These are phyloP conservation scores for Heloderma charlesbogerti DNA, from an alignment of 2,113 vertebrate genomes.

Conservation along the genomic window DNA sequence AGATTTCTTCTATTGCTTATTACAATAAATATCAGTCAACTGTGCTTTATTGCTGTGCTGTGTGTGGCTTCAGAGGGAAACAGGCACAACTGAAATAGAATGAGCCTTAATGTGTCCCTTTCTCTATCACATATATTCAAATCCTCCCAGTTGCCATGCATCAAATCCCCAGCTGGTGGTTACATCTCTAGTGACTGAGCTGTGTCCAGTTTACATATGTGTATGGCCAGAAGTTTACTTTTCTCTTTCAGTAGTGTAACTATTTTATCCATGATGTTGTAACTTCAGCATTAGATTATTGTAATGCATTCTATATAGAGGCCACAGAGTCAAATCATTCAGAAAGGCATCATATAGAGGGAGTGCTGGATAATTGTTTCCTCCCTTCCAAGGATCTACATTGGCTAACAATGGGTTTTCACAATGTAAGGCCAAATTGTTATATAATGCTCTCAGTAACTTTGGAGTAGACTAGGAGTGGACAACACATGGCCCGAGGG, in stretches of 20 bases:
- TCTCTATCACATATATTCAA: conserved; percentile 64
- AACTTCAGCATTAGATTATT: conserved; percentile 40
- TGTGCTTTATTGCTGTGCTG: conserved; percentile 63
- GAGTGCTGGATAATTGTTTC: not conserved
- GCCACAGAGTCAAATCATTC: not conserved
- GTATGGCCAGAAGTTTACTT: conserved; percentile 61
- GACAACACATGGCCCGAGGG: too few species aligned
- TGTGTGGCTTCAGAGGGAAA: conserved; percentile 69
- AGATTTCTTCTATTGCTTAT: conserved; percentile 50
- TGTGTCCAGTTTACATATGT: conserved; percentile 51
- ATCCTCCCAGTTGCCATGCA: conserved; percentile 45
- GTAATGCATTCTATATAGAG: not conserved
- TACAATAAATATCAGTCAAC: conserved; percentile 67
- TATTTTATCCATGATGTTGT: conserved; percentile 50
- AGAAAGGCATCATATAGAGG: not conserved
- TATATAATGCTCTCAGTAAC: not conserved
- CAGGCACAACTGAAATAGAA: conserved; percentile 67
- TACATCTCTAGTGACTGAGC: conserved; percentile 55
- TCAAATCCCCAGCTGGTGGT: conserved; percentile 61
- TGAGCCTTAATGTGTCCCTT: conserved; percentile 59
- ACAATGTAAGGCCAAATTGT: not conserved
- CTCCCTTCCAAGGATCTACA: not conserved
- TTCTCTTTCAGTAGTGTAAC: conserved; percentile 43
- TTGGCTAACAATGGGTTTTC: not conserved
- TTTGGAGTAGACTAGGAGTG: not conserved